Base-by-base conservation (phyloP, 2,888 invertebrate genomes). In the Drosophila aldrichi region DNA sequence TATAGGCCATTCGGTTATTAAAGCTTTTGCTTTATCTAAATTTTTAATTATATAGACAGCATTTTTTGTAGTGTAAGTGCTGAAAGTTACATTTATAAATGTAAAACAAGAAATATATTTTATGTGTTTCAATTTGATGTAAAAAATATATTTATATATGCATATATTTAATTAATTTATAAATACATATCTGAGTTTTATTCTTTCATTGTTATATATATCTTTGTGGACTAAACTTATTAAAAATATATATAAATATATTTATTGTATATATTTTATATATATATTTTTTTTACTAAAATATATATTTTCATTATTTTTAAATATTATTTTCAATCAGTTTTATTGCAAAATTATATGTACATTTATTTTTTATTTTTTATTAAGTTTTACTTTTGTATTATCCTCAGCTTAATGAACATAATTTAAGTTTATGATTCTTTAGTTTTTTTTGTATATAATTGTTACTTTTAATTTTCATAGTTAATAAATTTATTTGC, bases 401-500 rank as follows among this genome's bases (percentile, higher is more conserved):
- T 61, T 49, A 32, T 14, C 9, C 40, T 12, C 12, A 16, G 36
- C 70, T 60, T 61, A 29, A 58, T 68, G 68, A 34, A 14, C 48
- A 16, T 70, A 71, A 81, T 60, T 6, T 22, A 76, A 68, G 64
- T 70, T 81, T 51, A 76, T 69, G 66, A 60, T 70, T 61, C 46
- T 52, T 63, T 70, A 44, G 55, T 59, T 70, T 54, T 38, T 38
- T 8, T 64, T 74, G 74, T 29, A 29, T 29, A 9, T 32, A 32
- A 81, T 73, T 62, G 72, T 54, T 25, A 25, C 65, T 87, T 84
- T 76, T 65, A 82, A 72, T 77, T 74, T 75, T 82, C 64, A 76
- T 81, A 70, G 79, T 72, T 82, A 79, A 88, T 85, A 88, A 84
- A 81, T 71, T 74, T 76, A 69, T 66, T 79, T 82, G 81, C 82